Evolutionary conservation across 2,113 vertebrate genomes (phyloP).

Genomic region (Anhinga anhinga): DNA sequence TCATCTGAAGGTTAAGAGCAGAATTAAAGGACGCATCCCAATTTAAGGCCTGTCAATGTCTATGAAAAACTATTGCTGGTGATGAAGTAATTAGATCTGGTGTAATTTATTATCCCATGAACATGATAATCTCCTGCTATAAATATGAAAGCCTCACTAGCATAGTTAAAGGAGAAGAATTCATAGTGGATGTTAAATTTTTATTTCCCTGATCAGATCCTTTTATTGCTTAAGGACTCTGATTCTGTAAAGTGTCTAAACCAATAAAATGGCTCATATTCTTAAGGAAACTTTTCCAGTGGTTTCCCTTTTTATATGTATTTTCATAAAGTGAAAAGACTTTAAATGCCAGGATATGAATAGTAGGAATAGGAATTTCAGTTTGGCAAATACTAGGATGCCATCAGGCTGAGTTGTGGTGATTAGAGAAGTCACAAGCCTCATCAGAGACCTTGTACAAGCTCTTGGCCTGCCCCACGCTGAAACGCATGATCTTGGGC

Average conservation of each 20-base stretch:
- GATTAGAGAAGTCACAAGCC: neutral
- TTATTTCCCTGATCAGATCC: constrained; percentile 52
- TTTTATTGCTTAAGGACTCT: constrained; percentile 49
- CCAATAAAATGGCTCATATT: constrained; percentile 51
- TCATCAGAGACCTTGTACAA: neutral
- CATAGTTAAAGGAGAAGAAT: constrained; percentile 49
- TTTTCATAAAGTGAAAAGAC: neutral
- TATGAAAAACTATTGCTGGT: constrained; percentile 62
- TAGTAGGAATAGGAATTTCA: neutral
- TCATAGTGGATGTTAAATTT: constrained; percentile 53
- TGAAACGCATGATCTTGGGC: neutral
- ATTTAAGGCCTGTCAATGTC: constrained; percentile 62
- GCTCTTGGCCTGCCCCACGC: neutral
- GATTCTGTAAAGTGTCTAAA: constrained; percentile 45
- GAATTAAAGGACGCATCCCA: constrained; percentile 56
- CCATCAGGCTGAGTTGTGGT: neutral
- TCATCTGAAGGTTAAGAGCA: constrained; percentile 59
- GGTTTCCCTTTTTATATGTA: constrained; percentile 5
- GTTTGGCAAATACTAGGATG: neutral
- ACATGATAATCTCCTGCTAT: constrained; percentile 65
- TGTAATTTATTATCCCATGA: constrained; percentile 64
- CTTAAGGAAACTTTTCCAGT: constrained; percentile 42
- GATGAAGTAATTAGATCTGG: constrained; percentile 65
- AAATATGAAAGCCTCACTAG: constrained; percentile 56
- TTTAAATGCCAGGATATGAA: neutral